phyloP scores from a whole-genome alignment of 2,797 vertebrate species.

The Luscinia luscinia region DNA sequence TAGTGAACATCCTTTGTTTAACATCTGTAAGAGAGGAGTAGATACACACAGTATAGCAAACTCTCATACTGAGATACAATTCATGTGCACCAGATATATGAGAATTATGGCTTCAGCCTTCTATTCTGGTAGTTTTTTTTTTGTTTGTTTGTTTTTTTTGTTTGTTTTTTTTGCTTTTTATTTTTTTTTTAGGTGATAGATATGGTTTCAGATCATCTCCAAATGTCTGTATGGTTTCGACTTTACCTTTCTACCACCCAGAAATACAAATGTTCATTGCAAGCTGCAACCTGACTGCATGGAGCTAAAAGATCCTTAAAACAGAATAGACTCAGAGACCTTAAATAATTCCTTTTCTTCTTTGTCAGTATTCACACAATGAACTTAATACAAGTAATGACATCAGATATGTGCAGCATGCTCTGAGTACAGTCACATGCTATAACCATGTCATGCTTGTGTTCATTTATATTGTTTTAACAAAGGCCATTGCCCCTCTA shows the following conservation, averaged over 20 bases:
- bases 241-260: not conserved
- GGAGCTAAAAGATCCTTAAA: conserved; percentile 30
- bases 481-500: conserved; percentile 1
- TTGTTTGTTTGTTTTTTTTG: not conserved
- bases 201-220: not conserved
- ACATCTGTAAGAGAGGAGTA: not conserved
- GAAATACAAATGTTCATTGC: not conserved
- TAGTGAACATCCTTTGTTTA: not conserved
- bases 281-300: not conserved
- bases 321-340: conserved; percentile 1
- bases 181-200: not conserved
- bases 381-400: not conserved
- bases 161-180: too few species aligned
- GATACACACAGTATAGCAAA: not conserved
- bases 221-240: not conserved
- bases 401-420: conserved; percentile 5
- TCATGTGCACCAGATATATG: not conserved
- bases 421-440: not conserved
- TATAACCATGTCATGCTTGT: not conserved
- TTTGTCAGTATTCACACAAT: conserved; percentile 11
- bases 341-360: conserved; percentile 50
- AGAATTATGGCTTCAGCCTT: not conserved
- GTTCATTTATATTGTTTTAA: conserved; percentile 50
- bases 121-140: not conserved
- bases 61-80: not conserved